Base-by-base conservation (phyloP, 2,113 vertebrate species). In the Leucosticte australis region DNA sequence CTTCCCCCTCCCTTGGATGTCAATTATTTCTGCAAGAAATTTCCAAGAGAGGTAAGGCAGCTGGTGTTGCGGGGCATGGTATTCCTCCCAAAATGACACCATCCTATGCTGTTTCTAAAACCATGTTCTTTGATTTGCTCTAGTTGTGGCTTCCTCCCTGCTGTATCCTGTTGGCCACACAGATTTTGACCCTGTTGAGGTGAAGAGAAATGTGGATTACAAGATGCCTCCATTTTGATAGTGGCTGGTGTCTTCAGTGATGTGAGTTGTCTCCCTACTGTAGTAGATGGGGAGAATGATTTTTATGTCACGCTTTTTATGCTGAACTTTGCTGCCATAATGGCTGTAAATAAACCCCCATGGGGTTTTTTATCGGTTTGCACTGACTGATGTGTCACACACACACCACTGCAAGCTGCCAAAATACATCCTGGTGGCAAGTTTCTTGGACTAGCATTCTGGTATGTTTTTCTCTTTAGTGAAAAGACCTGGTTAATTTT, bases 261-360 rank as follows among this genome's bases (percentile, higher is more conserved):
- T 77, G 35, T 5, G 2, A 65, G 41, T 50, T 93, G 52, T 87
- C 73, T 95, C 44, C 41, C 64, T 92, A 7, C 18, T 91, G 37
- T 62, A 62, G 86, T 35, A 88, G 52, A 79, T 37, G 23, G 14
- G 73, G 87, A 93, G 65, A 90, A 31, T n/a, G 71, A 55, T 89
- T 93, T 95, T 94, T 85, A 28, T 41, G n/a, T 55, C 63, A 65
- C 1, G 1, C 35, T 88, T 94, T 81, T 91, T 60, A 37, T 95
- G 55, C 79, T 95, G 79, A 94, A 92, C 67, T 95, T 93, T 84
- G 81, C 63, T 88, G 77, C 70, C 41, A 30, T 84, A 76, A 79
- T 92, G 44, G 50, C 82, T 95, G 55, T 91, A 94, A 96, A 93
- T 93, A 96, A 93, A 73, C 47, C 90, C 50, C 50, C 70, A 39